These are phyloP conservation scores for Ricordea florida DNA, from an alignment of 92 coral and sea anemone species.

Conservation along the genomic window DNA sequence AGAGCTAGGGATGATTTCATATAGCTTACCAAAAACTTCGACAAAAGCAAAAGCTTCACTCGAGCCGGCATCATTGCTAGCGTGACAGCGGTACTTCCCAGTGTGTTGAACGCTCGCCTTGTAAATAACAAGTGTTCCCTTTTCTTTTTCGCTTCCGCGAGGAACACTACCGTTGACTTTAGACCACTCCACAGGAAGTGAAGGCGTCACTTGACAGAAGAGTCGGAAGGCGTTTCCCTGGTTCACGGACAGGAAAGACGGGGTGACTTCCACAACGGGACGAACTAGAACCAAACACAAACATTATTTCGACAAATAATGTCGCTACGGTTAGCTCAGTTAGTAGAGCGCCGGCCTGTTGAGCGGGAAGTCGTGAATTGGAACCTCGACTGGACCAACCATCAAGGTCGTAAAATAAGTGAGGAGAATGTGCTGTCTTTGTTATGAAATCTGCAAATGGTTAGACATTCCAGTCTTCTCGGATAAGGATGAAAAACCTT, in stretches of 20 bases:
- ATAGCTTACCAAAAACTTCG: constrained; percentile 76
- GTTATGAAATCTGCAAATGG: no score
- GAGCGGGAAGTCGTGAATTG: no score
- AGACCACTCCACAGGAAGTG: constrained; percentile 73
- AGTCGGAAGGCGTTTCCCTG: constrained; percentile 63
- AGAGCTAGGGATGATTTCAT: no score
- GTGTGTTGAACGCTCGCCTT: constrained; percentile 57
- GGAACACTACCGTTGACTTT: constrained; percentile 66
- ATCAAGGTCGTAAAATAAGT: no score
- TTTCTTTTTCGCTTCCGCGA: constrained; percentile 15
- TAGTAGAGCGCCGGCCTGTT: no score
- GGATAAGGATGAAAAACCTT: no score
- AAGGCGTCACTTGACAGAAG: constrained; percentile 57
- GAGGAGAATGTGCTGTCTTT: no score
- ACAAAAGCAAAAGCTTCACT: constrained; percentile 74
- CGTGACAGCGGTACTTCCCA: constrained; percentile 84
- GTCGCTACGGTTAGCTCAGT: no score
- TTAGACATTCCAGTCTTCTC: no score
- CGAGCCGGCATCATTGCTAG: constrained; percentile 70
- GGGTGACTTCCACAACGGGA: constrained; percentile 68
- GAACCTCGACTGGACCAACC: no score
- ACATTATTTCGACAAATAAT: not conserved
- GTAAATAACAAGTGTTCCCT: constrained; percentile 39
- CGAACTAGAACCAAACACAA: constrained; percentile 31
- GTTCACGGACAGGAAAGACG: constrained; percentile 50